These are phyloP conservation scores for Zootermopsis nevadensis DNA, from an alignment of 2,888 invertebrate genomes.

Conservation along the genomic window DNA sequence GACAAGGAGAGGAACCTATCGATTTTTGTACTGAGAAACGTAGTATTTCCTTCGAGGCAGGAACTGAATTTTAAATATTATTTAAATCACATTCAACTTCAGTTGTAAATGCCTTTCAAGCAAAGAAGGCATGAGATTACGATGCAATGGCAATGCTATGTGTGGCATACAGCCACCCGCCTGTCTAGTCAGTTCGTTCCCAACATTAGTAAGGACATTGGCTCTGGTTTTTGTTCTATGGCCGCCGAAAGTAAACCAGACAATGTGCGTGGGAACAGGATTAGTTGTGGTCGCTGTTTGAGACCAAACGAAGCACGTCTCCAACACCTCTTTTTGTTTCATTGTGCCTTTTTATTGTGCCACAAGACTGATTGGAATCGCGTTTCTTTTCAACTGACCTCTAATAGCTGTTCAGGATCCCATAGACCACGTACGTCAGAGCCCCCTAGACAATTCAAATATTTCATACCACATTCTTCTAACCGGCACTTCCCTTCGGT, in stretches of 20 bases:
- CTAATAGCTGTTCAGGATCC: neutral
- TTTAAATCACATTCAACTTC: too few relatives aligned
- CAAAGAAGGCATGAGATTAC: too few relatives aligned
- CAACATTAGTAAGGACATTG: conserved; percentile 10
- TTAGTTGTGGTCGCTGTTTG: conserved; percentile 25
- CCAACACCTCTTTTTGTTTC: conserved; percentile 14
- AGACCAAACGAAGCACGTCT: conserved; percentile 31
- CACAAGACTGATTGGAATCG: neutral
- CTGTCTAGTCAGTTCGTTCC: neutral
- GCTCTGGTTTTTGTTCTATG: neutral
- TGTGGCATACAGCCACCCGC: too few relatives aligned
- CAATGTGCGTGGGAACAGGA: conserved; percentile 37
- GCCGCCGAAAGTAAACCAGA: conserved; percentile 1
- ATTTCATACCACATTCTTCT: too few relatives aligned
- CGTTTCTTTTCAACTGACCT: neutral
- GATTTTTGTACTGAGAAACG: too few relatives aligned
- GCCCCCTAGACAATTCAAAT: neutral
- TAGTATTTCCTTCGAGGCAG: too few relatives aligned
- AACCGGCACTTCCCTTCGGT: too few relatives aligned
- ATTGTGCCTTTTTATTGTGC: conserved; percentile 1
- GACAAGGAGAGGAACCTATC: too few relatives aligned
- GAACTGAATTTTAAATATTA: too few relatives aligned
- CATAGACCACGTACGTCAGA: neutral
- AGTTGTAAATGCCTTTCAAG: too few relatives aligned
- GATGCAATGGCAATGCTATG: too few relatives aligned